phyloP scores from a whole-genome alignment of 2,113 vertebrate genomes.

The Neofelis nebulosa region DNA sequence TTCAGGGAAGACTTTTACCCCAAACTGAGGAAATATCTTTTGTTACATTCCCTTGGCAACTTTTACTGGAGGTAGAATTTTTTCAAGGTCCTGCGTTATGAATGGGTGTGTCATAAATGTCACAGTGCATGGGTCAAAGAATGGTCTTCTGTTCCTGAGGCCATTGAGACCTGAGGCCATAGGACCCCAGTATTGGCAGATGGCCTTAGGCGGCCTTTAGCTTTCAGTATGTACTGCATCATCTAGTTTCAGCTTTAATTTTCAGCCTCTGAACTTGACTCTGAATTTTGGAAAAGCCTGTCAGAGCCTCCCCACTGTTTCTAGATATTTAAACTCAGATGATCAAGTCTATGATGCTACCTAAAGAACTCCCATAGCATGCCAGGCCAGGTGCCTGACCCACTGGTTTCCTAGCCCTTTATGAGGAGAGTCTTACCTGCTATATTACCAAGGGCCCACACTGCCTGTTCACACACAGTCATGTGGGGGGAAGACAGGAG shows the following conservation, averaged over 20 bases:
- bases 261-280: background rate
- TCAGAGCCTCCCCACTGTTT: background rate
- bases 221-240: background rate
- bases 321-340: background rate
- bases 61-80: background rate
- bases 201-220: background rate
- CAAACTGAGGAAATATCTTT: background rate
- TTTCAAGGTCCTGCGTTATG: background rate
- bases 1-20: background rate
- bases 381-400: background rate
- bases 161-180: background rate
- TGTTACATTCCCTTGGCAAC: background rate
- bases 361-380: background rate
- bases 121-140: background rate
- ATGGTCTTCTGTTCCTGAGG: background rate
- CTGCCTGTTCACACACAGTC: slow-evolving; percentile 93
- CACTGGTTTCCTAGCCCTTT: background rate
- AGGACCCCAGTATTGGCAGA: background rate
- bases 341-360: background rate
- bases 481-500: slow-evolving; percentile 90
- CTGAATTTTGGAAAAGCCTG: background rate
- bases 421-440: slow-evolving; percentile 86
- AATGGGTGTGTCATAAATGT: background rate
- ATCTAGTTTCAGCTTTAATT: background rate
- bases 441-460: slow-evolving; percentile 96